Evolutionary conservation across 2,888 invertebrate genomes (phyloP), one percentile per base, ranked within the genome.

Genomic region (Thereva unica): DNA sequence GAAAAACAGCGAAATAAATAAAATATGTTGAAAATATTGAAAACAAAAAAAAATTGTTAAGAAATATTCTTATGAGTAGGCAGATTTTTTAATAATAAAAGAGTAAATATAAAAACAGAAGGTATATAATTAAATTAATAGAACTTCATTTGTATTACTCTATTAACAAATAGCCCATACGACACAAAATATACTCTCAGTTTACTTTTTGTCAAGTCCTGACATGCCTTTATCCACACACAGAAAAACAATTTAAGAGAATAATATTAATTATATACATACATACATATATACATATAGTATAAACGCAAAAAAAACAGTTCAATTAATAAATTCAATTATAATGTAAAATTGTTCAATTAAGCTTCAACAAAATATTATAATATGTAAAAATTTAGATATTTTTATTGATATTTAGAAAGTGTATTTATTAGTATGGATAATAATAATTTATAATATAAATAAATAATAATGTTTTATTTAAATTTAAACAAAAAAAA

Each of bases 401-500:
- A 34, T 44, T 44, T 44, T 44, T 44, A 55, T 8, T 9, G 41
- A 35, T 23, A 23, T 23, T 23, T 23, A 23, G 23, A 57, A 44
- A 45, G 44, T 3, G 10, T 44, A 57, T 44, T 44, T 44, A 55
- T 8, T 9, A 55, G 44, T 23, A 23, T 23, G 23, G 23, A 23
- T 23, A 23, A 42, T 8, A 56, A 56, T 34, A 44, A 56, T 9
- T 5, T 59, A 47, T 37, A 59, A 47, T 47, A 38, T 59, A 55
- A 55, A 55, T 41, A 47, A 9, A 47, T 45, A 10, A 23, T 37
- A 59, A 10, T 45, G 37, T 47, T 42, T 66, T 69, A 69, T 55
- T 68, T 68, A 65, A 68, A 67, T 71, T 68, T 69, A 68, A 68
- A 64, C 68, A 71, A 55, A 53, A 50, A 53, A 50, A 49, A 64